Percentiles rank a stretch among this genome's conserved stretches.
Conservation (phyloP, 1,140 invertebrate species). For the Drosophila arizonae region DNA sequence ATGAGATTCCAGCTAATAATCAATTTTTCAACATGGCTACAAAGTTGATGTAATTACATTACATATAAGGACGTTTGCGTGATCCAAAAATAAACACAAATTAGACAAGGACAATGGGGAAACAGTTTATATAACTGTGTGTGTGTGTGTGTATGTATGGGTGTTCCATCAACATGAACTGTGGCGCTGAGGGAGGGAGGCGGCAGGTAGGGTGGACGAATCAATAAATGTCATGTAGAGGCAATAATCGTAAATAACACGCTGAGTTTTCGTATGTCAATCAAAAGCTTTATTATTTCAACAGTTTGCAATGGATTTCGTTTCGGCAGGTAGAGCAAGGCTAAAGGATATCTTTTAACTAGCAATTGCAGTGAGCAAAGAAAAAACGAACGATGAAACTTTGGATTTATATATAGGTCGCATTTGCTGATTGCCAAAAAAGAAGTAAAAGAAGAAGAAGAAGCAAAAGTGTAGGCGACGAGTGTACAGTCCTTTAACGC, state of each 20-base stretch:
- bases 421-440: constrained; percentile 35
- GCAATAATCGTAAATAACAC: constrained; percentile 66
- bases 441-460: not conserved
- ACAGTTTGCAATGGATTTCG: constrained; percentile 33
- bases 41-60: constrained; percentile 8
- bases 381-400: not conserved
- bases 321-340: not conserved
- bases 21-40: constrained; percentile 5
- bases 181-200: constrained; percentile 1
- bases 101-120: constrained; percentile 27
- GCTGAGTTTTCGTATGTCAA: constrained; percentile 60
- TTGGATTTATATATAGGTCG: constrained; percentile 4
- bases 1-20: constrained; percentile 12
- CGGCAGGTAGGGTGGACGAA: constrained; percentile 1
- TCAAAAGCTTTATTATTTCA: constrained; percentile 69
- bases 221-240: constrained; percentile 60
- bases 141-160: not conserved
- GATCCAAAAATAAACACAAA: constrained; percentile 42
- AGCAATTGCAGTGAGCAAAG: constrained; percentile 18
- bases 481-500: constrained; percentile 34
- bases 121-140: constrained; percentile 13
- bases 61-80: constrained; percentile 22
- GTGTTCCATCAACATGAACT: constrained; percentile 7
- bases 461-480: constrained; percentile 7
- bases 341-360: not conserved